Conservation (phyloP, 1,140 invertebrate species). For the Scaptodrosophila lebanonensis region DNA sequence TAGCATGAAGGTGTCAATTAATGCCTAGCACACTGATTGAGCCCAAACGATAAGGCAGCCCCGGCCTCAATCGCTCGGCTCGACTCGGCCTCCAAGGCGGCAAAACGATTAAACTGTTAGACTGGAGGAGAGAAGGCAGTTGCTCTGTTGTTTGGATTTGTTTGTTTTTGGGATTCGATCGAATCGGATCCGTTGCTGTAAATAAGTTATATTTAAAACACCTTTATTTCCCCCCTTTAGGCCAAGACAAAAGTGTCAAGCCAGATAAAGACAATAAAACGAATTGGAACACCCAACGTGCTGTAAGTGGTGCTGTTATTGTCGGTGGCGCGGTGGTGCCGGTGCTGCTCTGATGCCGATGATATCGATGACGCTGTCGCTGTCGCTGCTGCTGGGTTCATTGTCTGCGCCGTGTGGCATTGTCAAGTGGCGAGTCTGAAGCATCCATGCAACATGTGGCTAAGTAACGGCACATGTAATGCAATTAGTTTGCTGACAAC, state of each 20-base stretch:
- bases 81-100: no score
- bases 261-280: slow-evolving; percentile 56
- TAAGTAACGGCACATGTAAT: slow-evolving; percentile 65
- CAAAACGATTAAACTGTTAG: slow-evolving; percentile 61
- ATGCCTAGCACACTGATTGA: slow-evolving; percentile 52
- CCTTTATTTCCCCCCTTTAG: no score
- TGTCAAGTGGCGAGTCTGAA: no score
- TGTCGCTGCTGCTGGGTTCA: no score
- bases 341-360: no score
- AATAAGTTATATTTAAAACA: slow-evolving; percentile 68
- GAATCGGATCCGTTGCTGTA: slow-evolving; percentile 18
- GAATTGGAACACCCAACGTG: slow-evolving; percentile 55
- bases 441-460: no score
- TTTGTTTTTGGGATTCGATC: slow-evolving; percentile 11
- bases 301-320: slow-evolving; percentile 6
- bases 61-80: no score
- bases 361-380: no score
- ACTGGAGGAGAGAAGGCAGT: slow-evolving; percentile 17
- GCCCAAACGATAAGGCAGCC: slow-evolving; percentile 52
- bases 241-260: slow-evolving; percentile 71
- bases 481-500: slow-evolving; percentile 61
- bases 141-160: slow-evolving; percentile 13
- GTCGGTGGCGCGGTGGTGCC: slow-evolving; percentile 22
- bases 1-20: slow-evolving; percentile 69
- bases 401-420: no score